Percentiles rank a stretch among this genome's conserved stretches.
Conservation (phyloP, 2,113 vertebrate species). For the Silurus meridionalis region DNA sequence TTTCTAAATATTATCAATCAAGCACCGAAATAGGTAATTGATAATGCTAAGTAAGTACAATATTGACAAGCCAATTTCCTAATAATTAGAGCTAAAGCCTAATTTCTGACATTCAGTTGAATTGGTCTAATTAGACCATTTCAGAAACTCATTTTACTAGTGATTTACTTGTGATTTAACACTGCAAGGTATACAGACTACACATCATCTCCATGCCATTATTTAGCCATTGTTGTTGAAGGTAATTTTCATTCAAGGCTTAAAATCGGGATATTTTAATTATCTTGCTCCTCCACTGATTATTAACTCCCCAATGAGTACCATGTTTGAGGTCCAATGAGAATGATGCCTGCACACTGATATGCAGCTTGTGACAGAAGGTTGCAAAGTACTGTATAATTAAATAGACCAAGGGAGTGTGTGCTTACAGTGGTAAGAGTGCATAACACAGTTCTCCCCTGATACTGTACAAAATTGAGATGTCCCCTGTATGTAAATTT, state of each 20-base stretch:
- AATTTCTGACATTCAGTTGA: no score
- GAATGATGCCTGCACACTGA: neutral
- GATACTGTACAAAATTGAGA: neutral
- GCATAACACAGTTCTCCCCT: neutral
- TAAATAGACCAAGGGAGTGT: neutral
- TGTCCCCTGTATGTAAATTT: neutral
- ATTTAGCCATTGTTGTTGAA: neutral
- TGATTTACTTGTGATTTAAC: neutral
- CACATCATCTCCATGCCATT: neutral
- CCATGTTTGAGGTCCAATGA: neutral
- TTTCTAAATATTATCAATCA: no score
- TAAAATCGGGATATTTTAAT: neutral
- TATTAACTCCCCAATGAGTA: neutral
- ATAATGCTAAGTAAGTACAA: no score
- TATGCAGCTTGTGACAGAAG: slow-evolving; percentile 20
- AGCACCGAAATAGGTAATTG: no score
- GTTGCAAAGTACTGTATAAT: neutral
- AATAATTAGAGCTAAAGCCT: no score
- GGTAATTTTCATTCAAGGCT: neutral
- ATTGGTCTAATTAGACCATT: neutral
- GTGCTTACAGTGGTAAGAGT: neutral
- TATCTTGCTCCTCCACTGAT: neutral
- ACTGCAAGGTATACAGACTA: neutral
- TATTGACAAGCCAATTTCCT: no score
- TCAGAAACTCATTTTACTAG: neutral